Evolutionary conservation across 2,888 invertebrate genomes (phyloP).

Genomic region (Eubasilissa splendida): DNA sequence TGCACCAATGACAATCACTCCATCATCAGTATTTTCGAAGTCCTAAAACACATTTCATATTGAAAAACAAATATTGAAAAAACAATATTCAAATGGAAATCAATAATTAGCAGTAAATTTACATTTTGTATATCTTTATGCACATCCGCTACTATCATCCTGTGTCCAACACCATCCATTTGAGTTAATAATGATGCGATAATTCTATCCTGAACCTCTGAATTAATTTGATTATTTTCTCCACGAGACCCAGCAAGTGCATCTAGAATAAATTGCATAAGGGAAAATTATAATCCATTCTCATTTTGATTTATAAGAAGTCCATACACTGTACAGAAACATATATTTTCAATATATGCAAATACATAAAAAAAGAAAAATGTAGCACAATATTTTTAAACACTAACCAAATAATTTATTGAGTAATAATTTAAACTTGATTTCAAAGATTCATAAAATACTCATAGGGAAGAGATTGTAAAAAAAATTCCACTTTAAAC

Average conservation of each 20-base stretch:
- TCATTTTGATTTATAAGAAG: too few relatives aligned
- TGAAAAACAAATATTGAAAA: not conserved
- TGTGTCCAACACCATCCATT: constrained; percentile 76
- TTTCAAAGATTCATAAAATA: too few relatives aligned
- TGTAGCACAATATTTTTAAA: too few relatives aligned
- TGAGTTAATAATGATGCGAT: constrained; percentile 76
- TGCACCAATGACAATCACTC: constrained; percentile 76
- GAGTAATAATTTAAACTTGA: too few relatives aligned
- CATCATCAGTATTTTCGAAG: constrained; percentile 56
- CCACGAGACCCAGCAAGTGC: constrained; percentile 68
- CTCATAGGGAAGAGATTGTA: too few relatives aligned
- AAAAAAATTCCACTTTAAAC: too few relatives aligned
- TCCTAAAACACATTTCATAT: constrained; percentile 31
- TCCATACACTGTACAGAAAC: too few relatives aligned
- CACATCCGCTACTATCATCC: constrained; percentile 43
- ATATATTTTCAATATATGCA: too few relatives aligned
- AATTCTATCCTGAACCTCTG: constrained; percentile 73
- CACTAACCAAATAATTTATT: too few relatives aligned
- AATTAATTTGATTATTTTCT: constrained; percentile 60
- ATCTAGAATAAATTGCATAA: constrained; percentile 62
- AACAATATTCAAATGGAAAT: not conserved
- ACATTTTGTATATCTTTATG: constrained; percentile 14
- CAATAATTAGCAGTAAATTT: not conserved
- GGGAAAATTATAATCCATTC: too few relatives aligned
- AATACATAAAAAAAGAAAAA: too few relatives aligned